phyloP scores from a whole-genome alignment of 2,113 vertebrate species.

The Ancistrus triradiatus region DNA sequence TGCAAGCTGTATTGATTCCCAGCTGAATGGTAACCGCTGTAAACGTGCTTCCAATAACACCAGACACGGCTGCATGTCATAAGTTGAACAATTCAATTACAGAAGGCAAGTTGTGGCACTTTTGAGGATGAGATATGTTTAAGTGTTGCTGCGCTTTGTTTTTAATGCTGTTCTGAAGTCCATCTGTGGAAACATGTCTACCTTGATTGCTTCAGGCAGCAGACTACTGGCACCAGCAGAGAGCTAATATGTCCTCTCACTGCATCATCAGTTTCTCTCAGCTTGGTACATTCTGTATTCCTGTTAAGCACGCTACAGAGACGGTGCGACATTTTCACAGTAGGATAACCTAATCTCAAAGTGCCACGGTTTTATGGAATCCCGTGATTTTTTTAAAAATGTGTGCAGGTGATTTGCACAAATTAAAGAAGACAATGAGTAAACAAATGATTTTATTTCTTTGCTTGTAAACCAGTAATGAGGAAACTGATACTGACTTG shows the following conservation, averaged over 20 bases:
- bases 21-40: neutral
- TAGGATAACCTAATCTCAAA: too few species aligned
- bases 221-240: slow-evolving; percentile 22
- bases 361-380: too few species aligned
- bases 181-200: neutral
- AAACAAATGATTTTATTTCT: too few species aligned
- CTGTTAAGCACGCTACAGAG: slow-evolving; percentile 38
- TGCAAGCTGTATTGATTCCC: neutral
- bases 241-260: slow-evolving; percentile 33
- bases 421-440: too few species aligned
- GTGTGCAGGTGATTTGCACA: too few species aligned
- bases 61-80: neutral
- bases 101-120: neutral
- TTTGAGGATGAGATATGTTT: neutral
- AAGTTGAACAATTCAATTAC: neutral
- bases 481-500: too few species aligned
- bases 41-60: neutral
- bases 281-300: neutral
- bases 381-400: too few species aligned
- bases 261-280: slow-evolving; percentile 1
- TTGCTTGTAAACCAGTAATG: too few species aligned
- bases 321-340: too few species aligned
- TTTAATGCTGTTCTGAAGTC: slow-evolving; percentile 5
- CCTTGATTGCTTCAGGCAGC: slow-evolving; percentile 20
- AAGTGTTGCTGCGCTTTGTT: too few species aligned